A percentile compares a stretch with the other conserved stretches of the same genome.
Conservation (phyloP, 1,140 invertebrate species). For the Heliconius nattereri region DNA sequence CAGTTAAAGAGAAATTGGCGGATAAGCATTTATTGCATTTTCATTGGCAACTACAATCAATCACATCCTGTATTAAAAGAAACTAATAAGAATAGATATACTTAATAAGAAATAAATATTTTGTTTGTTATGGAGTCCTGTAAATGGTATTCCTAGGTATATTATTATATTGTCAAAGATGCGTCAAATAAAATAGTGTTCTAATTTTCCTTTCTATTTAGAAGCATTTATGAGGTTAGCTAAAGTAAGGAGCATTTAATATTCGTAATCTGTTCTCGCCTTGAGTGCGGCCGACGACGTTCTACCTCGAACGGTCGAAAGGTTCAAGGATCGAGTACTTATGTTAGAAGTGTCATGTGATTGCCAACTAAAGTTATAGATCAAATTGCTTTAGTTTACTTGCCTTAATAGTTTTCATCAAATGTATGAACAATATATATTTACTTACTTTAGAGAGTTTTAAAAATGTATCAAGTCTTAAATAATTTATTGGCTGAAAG, state of each 20-base stretch:
- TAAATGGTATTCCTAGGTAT: background rate
- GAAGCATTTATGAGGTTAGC: constrained; percentile 10
- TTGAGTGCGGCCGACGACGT: constrained; percentile 44
- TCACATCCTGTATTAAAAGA: constrained; percentile 4
- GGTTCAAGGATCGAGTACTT: constrained; percentile 49
- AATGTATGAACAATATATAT: too few species aligned
- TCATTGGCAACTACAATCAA: constrained; percentile 20
- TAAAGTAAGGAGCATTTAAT: constrained; percentile 36
- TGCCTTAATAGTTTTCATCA: background rate
- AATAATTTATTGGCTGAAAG: background rate
- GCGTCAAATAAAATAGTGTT: too few species aligned
- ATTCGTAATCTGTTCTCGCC: constrained; percentile 41
- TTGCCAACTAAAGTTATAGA: background rate
- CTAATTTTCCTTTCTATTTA: constrained; percentile 14
- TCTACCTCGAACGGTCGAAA: constrained; percentile 50
- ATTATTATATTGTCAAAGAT: too few species aligned
- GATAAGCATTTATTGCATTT: constrained; percentile 17
- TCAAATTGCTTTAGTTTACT: background rate
- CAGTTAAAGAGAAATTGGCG: constrained; percentile 29
- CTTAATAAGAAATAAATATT: background rate
- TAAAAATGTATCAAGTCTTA: background rate
- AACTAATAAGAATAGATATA: background rate
- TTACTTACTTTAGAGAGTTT: background rate
- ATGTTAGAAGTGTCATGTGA: constrained; percentile 44
- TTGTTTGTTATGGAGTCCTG: too few species aligned